phyloP scores from a whole-genome alignment of 2,113 vertebrate species.

The Toxotes chatareus region DNA sequence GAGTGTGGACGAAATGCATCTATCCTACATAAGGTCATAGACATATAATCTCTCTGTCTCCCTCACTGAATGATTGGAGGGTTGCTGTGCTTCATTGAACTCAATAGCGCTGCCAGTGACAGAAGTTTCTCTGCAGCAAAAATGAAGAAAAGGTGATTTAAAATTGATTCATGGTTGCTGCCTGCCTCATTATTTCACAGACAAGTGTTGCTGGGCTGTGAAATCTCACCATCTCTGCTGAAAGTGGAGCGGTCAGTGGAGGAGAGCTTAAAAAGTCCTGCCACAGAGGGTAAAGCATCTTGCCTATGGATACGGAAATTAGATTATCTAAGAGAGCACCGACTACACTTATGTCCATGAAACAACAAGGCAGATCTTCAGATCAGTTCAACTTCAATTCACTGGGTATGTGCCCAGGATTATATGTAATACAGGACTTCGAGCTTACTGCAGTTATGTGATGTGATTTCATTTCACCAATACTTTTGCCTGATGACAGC shows the following conservation, averaged over 20 bases:
- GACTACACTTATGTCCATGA: neutral
- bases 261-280: neutral
- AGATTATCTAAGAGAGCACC: neutral
- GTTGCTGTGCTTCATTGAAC: neutral
- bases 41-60: neutral
- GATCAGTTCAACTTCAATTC: neutral
- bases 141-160: neutral
- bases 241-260: neutral
- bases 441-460: no score
- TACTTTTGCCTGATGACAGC: no score
- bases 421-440: neutral
- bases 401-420: neutral
- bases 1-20: no score
- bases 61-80: neutral
- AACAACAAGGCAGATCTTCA: neutral
- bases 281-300: neutral
- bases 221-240: conserved; percentile 6
- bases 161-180: neutral
- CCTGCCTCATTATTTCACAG: conserved; percentile 33
- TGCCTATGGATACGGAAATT: neutral
- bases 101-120: neutral
- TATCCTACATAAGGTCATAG: no score
- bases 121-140: conserved; percentile 25
- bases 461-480: no score
- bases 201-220: conserved; percentile 5